Base-by-base conservation (phyloP, 2,113 vertebrate species). In the Ailuropoda melanoleuca region DNA sequence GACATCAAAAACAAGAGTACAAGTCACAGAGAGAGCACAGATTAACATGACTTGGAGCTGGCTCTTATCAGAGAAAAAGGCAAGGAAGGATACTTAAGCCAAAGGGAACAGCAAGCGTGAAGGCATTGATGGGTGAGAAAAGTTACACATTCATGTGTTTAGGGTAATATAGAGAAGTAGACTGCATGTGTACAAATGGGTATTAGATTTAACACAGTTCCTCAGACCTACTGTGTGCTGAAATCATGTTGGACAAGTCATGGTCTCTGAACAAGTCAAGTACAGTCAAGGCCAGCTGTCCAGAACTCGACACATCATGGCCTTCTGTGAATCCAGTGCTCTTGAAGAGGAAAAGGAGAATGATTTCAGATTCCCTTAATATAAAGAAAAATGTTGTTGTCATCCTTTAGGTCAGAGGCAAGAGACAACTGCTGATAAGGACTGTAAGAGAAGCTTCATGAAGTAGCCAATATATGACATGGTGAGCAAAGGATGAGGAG, bases 61-160 rank as follows among this genome's bases (percentile, higher is more conserved):
- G 34, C 64, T 88, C 66, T 75, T 80, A 14, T 72, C 83, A 81
- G 68, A 80, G 31, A 83, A 55, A 96, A 98, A 94, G 88, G 43
- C 56, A 82, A 56, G 72, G 89, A 89, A 53, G 48, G 6, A 50
- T 50, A 86, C n/a, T 74, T 88, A 72, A 66, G 72, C 56, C 48
- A 92, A 96, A 88, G 82, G 82, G 56, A 96, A 60, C 31, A 82
- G 77, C 24, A 84, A 74, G 50, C 68, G 19, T 39, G 62, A 92
- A 95, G 17, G 23, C 43, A 77, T 29, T 34, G 0, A n/a, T 13
- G 72, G 12, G 6, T 55, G 29, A 88, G 77, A 62, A 43, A 86
- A 37, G 43, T 4, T 56, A 2, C n/a, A 13, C 3, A 48, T 11
- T 78, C 58, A 37, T 46, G 24, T n/a, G 13, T 75, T 37, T n/a